Percentiles rank a stretch among this genome's conserved stretches.
phyloP scores from a whole-genome alignment of 1,140 invertebrate genomes.

The Microplitis demolitor region DNA sequence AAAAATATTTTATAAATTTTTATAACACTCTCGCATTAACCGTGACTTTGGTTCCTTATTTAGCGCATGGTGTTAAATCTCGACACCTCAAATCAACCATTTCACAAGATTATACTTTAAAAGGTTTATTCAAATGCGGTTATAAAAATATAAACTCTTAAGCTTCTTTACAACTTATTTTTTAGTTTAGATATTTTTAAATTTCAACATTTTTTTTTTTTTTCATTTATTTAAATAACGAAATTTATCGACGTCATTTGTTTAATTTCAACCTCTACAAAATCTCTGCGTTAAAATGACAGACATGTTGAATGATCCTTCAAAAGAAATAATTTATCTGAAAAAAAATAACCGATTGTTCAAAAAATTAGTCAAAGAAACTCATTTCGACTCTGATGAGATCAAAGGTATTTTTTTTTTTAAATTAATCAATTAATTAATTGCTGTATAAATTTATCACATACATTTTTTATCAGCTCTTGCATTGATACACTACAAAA shows the following conservation, averaged over 20 bases:
- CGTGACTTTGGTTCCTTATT: too few species aligned
- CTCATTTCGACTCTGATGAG: slow-evolving; percentile 60
- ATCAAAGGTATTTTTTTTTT: slow-evolving; percentile 54
- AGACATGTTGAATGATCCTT: slow-evolving; percentile 42
- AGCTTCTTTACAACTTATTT: too few species aligned
- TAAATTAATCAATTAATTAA: too few species aligned
- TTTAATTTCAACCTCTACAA: not conserved
- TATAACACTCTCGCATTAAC: too few species aligned
- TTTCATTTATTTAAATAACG: not conserved
- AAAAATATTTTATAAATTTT: too few species aligned
- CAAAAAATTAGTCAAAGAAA: slow-evolving; percentile 45
- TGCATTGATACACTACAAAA: slow-evolving; percentile 52
- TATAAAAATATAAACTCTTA: too few species aligned
- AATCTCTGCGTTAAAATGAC: slow-evolving; percentile 38
- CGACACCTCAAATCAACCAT: too few species aligned
- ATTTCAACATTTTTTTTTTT: not conserved
- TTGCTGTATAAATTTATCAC: not conserved
- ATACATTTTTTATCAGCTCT: slow-evolving; percentile 39
- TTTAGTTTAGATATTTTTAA: too few species aligned
- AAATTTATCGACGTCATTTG: not conserved
- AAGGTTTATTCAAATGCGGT: too few species aligned
- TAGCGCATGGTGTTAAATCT: too few species aligned
- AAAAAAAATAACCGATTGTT: slow-evolving; percentile 46
- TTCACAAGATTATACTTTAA: too few species aligned
- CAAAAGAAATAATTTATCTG: slow-evolving; percentile 46